Base-by-base conservation (phyloP, 1,140 invertebrate species). In the Bombus soroeensis region DNA sequence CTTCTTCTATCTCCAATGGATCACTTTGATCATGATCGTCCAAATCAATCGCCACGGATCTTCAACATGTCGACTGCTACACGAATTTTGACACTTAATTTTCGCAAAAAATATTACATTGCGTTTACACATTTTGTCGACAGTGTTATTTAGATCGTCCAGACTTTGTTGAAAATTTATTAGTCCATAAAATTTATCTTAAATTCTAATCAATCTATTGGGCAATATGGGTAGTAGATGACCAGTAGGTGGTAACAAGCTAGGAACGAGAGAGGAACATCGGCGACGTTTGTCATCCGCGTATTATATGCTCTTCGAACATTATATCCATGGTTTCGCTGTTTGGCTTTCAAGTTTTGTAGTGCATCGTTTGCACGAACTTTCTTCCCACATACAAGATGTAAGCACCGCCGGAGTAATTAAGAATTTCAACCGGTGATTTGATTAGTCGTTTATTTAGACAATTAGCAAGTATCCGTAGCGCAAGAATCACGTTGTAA, bases 1-100 rank as follows among this genome's bases (percentile, higher is more conserved):
- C 91, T 87, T 85, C 75, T 70, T 78, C 22, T 53, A 72, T 86
- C 59, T 57, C 68, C 8, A 43, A 41, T 39, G 34, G 72, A 28
- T 91, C 68, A 37, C 5, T 34, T 57, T 62, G 39, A 75, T 53
- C 47, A 18, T 53, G 28, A 71, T 53, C 47, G 18, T 53, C 0
- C 47, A 53, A 53, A 53, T 53, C 1, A 22, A 22, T 53, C 18
- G 47, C 47, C 6, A 53, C 1, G 18, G 0, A 53, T 53, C 47
- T 53, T 53, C 47, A 22, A 53, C 47, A 8, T 1, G 47, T 53
- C 6, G 47, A 1, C 47, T 8, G 47, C 0, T 53, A 53, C 47
- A 53, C 8, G 47, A 53, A 53, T 22, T 53, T 53, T 22, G 1
- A 22, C 1, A 22, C 5, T 53, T 53, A 53, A 53, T 53, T 22